A percentile compares a stretch with the other conserved stretches of the same genome.
Evolutionary conservation across 1,140 invertebrate species (phyloP).

Genomic region (Drosophila carrolli): DNA sequence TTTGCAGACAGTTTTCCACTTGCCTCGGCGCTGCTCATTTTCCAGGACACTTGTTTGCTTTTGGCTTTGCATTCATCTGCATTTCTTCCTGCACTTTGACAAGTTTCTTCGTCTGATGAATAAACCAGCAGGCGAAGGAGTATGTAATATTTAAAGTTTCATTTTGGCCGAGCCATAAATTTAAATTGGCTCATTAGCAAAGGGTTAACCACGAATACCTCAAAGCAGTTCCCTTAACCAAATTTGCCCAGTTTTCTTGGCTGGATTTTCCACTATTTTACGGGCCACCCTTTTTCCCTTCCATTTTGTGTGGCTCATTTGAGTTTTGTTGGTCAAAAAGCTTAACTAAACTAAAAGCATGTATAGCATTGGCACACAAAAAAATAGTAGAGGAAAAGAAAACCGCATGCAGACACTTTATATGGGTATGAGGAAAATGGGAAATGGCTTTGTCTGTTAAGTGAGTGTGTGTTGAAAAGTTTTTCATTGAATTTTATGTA

Average conservation of each 20-base stretch:
- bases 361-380: slow-evolving; percentile 51
- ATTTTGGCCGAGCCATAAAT: slow-evolving; percentile 56
- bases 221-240: slow-evolving; percentile 40
- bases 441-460: slow-evolving; percentile 18
- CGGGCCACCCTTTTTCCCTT: background rate
- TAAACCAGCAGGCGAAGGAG: slow-evolving; percentile 7
- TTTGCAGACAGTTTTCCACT: slow-evolving; percentile 45
- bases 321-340: slow-evolving; percentile 72
- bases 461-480: slow-evolving; percentile 53
- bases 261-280: slow-evolving; percentile 15
- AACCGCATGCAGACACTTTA: slow-evolving; percentile 62
- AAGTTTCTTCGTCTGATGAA: slow-evolving; percentile 17
- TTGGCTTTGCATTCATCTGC: slow-evolving; percentile 22
- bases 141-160: slow-evolving; percentile 35
- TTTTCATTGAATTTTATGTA: slow-evolving; percentile 78
- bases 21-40: slow-evolving; percentile 63
- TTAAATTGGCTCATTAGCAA: slow-evolving; percentile 82
- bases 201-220: slow-evolving; percentile 74
- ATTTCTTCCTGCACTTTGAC: slow-evolving; percentile 25
- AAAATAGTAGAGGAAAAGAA: slow-evolving; percentile 27
- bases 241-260: slow-evolving; percentile 47
- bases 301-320: slow-evolving; percentile 59
- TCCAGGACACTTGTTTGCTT: slow-evolving; percentile 58
- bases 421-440: slow-evolving; percentile 18
- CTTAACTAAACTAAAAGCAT: slow-evolving; percentile 79